Evolutionary conservation across 1,140 invertebrate species (phyloP), one percentile per base, ranked within the genome.

Genomic region (Penaeus japonicus): DNA sequence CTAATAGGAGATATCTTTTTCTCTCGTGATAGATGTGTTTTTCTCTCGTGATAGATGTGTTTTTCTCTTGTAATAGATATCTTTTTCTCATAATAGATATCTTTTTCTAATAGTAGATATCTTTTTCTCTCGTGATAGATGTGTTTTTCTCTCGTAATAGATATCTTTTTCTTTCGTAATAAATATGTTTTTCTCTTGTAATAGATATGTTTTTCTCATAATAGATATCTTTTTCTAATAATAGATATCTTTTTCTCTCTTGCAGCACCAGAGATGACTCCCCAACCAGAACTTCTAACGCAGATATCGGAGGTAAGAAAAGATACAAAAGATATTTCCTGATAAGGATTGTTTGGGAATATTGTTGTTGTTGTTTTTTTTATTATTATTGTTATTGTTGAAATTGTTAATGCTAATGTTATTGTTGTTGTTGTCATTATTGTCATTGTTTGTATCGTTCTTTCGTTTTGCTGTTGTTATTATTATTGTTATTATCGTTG

Each of bases 201-300:
- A 24, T 65, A 10, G 7, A 15, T 32, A 18, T 47, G 2, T 84
- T 53, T 24, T 15, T 82, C n/a, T 59, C 27, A 4, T 53, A 30
- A 10, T 32, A 15, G 0, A 1, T 47, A 18, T 47, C n/a, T 39
- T 70, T 22, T n/a, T 4, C 35, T 84, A 27, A 57, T 32, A 65
- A 17, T 55, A 15, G 15, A 24, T 18, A 53, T 24, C 17, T 0
- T 81, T 17, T 39, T 27, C 22, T 30, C 20, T 24, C 57, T 55
- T 83, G 35, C 57, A 55, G 59, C 81, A 65, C 27, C 59, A n/a
- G 81, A 83, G 35, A 83, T 83, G 81, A 65, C 81, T 32, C 35
- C 81, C 10, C 81, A 62, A 22, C 57, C 81, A 18, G 81, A 83
- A 22, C 35, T 83, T 4, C 59, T 83, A 15, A n/a, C 20, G 24